Evolutionary conservation across 2,888 invertebrate species (phyloP).

Genomic region (Helicoverpa assulta): DNA sequence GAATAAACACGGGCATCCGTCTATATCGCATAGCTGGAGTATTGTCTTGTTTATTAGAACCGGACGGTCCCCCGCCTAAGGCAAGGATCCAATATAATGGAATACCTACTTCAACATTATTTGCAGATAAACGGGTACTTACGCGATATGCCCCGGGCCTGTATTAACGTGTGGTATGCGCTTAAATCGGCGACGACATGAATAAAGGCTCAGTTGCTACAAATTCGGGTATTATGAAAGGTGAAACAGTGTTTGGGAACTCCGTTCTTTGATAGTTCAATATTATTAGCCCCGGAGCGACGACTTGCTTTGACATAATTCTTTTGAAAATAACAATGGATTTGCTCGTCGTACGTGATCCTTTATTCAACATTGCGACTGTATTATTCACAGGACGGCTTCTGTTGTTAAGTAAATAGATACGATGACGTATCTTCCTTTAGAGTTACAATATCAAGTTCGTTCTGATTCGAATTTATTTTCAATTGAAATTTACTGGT

Average conservation of each 20-base stretch:
- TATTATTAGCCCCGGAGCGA: constrained; percentile 61
- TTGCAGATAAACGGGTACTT: constrained; percentile 87
- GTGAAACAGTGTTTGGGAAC: constrained; percentile 63
- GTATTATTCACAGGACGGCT: constrained; percentile 54
- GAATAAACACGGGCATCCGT: constrained; percentile 78
- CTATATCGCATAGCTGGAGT: constrained; percentile 74
- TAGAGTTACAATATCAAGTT: constrained; percentile 34
- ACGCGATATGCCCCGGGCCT: constrained; percentile 80
- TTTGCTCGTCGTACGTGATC: constrained; percentile 53
- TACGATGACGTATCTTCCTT: constrained; percentile 26
- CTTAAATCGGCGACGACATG: constrained; percentile 81
- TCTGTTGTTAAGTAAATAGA: constrained; percentile 40
- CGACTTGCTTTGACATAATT: constrained; percentile 56
- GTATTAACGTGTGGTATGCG: constrained; percentile 81
- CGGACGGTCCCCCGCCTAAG: constrained; percentile 83
- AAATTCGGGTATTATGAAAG: constrained; percentile 62
- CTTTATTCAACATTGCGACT: constrained; percentile 57
- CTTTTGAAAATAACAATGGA: constrained; percentile 61
- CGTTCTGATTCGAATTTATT: constrained; percentile 44
- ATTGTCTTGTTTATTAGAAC: constrained; percentile 88
- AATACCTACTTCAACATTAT: constrained; percentile 88
- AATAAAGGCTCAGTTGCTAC: constrained; percentile 66
- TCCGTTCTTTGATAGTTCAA: constrained; percentile 62
- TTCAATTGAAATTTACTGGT: constrained; percentile 25
- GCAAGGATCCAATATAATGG: constrained; percentile 89